Evolutionary conservation across 2,797 vertebrate species (phyloP), one percentile per base, ranked within the genome.

Genomic region (Vespertilio murinus): DNA sequence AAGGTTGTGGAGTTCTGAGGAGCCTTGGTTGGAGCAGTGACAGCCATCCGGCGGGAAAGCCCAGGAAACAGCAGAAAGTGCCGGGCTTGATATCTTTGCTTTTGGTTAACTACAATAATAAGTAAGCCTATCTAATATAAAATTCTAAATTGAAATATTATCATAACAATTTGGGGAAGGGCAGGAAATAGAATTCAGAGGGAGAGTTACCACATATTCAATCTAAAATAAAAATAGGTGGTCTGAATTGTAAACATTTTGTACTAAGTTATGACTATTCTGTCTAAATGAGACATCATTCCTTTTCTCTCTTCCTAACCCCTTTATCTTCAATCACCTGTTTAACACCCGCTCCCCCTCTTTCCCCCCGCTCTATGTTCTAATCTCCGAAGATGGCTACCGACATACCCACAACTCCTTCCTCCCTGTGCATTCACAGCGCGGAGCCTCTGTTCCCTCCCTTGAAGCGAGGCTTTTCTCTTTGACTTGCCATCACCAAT

Each of bases 141-240:
- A 84, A 74, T 49, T 28, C 30, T 77, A 69, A 54, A 52, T 81
- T 56, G 33, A 77, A 81, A 45, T 79, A 61, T 71, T 90, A 56
- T 9, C 91, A 47, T 88, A 61, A 90, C 4, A 33, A 70, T 59
- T 85, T 88, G 67, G 30, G 45, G 33, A 28, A 30, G 22, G 61
- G 8, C 25, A 90, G 33, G 54, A 45, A 88, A 84, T 73, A 88
- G 85, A 64, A 40, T 75, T 16, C 28, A n/a, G 33, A 83, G 6
- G 16, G 45, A 54, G 8, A 73, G 33, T 82, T 52, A 14, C 10
- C 40, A 69, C 25, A 70, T 87, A 88, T 33, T 77, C 49, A 61
- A 42, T 84, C 30, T 75, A 84, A 95, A 95, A 90, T 84, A 71
- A 91, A 81, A 71, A 80, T 73, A 94, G 20, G 59, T 89, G 40